Conservation (phyloP, 2,113 vertebrate species). For the Oryctolagus cuniculus region DNA sequence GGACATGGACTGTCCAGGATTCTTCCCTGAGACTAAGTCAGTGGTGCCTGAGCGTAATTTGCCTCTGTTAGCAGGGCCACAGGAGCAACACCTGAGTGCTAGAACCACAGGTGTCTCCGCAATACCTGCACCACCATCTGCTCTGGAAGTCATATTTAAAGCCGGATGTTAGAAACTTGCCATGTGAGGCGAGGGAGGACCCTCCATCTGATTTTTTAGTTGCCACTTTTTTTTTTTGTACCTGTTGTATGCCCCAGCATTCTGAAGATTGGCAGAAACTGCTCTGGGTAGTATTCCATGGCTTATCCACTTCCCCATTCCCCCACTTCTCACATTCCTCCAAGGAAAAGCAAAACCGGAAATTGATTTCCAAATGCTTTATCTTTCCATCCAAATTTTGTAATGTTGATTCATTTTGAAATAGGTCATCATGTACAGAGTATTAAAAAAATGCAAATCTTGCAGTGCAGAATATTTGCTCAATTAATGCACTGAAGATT, state of each 20-base stretch:
- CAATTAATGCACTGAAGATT: rapidly evolving
- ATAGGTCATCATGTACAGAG: neutral
- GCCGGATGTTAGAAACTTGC: neutral
- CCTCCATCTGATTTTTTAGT: constrained; percentile 2
- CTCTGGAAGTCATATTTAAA: neutral
- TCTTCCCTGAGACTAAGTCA: neutral
- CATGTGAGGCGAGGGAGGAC: neutral
- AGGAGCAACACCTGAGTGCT: neutral
- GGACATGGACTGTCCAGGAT: too few species aligned
- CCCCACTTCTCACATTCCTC: neutral
- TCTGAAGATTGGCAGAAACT: neutral
- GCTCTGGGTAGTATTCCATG: neutral
- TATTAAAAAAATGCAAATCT: neutral
- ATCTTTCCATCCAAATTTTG: neutral
- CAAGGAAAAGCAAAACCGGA: neutral
- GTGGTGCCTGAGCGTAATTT: neutral
- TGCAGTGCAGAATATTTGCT: neutral
- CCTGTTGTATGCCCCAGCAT: neutral
- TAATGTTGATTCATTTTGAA: constrained; percentile 18
- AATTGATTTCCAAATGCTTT: constrained; percentile 44
- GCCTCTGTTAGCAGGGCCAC: neutral
- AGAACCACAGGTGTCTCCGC: neutral
- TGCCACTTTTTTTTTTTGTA: neutral
- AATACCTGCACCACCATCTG: neutral
- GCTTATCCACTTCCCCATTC: neutral